These are phyloP conservation scores for Bungarus multicinctus DNA, from an alignment of 2,113 vertebrate genomes.

Conservation along the genomic window DNA sequence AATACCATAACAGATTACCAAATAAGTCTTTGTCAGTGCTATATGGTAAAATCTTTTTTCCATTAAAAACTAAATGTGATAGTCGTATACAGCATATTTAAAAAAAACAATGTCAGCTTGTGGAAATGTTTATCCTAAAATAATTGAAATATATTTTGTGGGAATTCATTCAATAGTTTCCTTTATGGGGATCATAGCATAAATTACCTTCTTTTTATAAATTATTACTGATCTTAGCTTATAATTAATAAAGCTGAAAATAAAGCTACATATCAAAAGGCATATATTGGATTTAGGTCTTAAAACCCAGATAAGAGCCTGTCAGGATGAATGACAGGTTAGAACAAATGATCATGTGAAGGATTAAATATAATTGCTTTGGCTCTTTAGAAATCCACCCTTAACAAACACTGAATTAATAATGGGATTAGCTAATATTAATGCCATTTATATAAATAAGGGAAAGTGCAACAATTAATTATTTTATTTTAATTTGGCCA, in stretches of 20 bases:
- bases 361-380: not conserved
- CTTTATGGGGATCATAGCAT: not conserved
- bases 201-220: not conserved
- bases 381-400: not conserved
- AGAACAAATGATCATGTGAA: not conserved
- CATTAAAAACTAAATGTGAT: conserved; percentile 3
- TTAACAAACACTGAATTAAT: not conserved
- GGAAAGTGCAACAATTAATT: not conserved
- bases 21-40: not conserved
- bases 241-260: not conserved
- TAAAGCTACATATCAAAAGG: not conserved
- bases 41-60: not conserved
- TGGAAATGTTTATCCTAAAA: conserved; percentile 15
- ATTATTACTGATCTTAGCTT: not conserved
- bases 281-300: not conserved
- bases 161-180: conserved; percentile 5
- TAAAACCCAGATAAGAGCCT: not conserved
- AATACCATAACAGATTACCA: not conserved
- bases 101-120: conserved; percentile 1
- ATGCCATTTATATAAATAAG: not conserved
- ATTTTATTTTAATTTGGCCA: not conserved
- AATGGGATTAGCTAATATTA: not conserved
- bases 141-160: conserved; percentile 29
- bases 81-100: not conserved
- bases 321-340: not conserved